These are phyloP conservation scores for Zelleria hepariella DNA, from an alignment of 2,888 invertebrate species.

Conservation along the genomic window DNA sequence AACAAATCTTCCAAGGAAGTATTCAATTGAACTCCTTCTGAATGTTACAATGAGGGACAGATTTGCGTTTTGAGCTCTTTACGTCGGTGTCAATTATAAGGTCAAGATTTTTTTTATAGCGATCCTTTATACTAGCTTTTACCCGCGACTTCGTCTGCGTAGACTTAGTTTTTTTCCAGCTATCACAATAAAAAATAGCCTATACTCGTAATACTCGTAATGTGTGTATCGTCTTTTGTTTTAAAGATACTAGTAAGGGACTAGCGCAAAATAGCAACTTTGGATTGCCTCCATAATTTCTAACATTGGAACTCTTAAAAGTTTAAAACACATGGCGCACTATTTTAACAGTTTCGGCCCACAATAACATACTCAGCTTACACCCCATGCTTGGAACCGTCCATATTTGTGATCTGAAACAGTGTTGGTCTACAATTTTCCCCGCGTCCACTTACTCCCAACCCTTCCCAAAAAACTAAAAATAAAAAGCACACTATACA, in stretches of 20 bases:
- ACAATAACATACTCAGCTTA: background rate
- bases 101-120: too few species aligned
- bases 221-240: too few species aligned
- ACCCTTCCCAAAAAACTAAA: slow-evolving; percentile 59
- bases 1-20: slow-evolving; percentile 26
- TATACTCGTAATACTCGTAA: too few species aligned
- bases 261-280: too few species aligned
- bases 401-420: slow-evolving; percentile 50
- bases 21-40: background rate
- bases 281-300: too few species aligned
- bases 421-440: slow-evolving; percentile 61
- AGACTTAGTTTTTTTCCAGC: too few species aligned
- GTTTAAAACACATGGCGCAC: background rate
- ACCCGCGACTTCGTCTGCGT: too few species aligned
- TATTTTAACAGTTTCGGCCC: background rate
- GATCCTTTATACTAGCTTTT: too few species aligned
- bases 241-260: too few species aligned
- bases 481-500: slow-evolving; percentile 22
- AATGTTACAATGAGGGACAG: background rate
- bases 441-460: slow-evolving; percentile 58
- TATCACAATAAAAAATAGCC: too few species aligned
- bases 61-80: background rate
- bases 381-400: slow-evolving; percentile 21
- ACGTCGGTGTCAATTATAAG: background rate
- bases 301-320: background rate